Evolutionary conservation across 2,113 vertebrate species (phyloP).

Genomic region (Toxostoma redivivum): DNA sequence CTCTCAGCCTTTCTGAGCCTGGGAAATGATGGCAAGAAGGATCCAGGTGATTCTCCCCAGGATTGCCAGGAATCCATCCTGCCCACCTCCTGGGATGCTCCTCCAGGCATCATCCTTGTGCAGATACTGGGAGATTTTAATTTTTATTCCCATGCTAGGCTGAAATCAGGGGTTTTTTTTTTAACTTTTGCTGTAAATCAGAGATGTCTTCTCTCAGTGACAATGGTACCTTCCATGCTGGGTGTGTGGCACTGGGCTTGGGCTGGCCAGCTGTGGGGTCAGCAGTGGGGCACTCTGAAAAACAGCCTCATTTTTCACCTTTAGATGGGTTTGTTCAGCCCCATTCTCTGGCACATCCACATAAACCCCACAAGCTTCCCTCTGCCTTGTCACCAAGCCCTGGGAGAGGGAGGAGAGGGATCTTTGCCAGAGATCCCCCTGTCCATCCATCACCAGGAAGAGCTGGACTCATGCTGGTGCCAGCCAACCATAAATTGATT

Average conservation of each 20-base stretch:
- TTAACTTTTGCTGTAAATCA: neutral
- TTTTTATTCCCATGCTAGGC: neutral
- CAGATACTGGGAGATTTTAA: neutral
- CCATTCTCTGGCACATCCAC: neutral
- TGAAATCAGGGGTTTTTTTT: neutral
- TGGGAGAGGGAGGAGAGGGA: neutral
- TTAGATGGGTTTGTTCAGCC: neutral
- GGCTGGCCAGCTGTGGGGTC: neutral
- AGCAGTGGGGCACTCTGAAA: neutral
- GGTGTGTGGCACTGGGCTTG: fast-evolving
- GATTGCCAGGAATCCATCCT: fast-evolving
- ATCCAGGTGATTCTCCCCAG: neutral
- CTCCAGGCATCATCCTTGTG: neutral
- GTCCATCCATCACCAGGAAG: slow-evolving; percentile 29
- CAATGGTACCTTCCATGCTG: neutral
- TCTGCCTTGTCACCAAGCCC: neutral
- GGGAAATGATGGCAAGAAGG: neutral
- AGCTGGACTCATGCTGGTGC: neutral
- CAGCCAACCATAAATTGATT: slow-evolving; percentile 56
- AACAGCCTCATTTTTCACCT: neutral
- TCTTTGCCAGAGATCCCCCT: neutral
- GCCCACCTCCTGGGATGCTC: neutral
- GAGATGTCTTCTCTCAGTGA: neutral
- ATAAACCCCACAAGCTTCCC: neutral
- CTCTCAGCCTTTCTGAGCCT: neutral